Percentiles rank a stretch among this genome's conserved stretches.
Evolutionary conservation across 2,888 invertebrate species (phyloP).

Genomic region (Melanchra persicariae): DNA sequence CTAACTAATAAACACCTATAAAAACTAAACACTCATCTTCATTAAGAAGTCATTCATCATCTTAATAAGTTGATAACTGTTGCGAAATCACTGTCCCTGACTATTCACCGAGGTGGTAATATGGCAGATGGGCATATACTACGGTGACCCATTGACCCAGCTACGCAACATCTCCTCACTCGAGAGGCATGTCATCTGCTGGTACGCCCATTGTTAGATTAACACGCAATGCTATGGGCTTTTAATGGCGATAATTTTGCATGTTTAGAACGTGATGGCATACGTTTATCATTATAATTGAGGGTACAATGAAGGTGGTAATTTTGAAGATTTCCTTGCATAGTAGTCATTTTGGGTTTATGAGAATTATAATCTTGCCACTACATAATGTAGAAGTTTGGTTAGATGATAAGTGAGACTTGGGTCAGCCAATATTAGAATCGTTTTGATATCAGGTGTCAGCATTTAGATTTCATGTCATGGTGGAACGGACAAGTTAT

Average conservation of each 20-base stretch:
- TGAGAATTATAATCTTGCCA: background rate
- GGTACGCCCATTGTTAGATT: conserved; percentile 34
- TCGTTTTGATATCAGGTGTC: too few relatives aligned
- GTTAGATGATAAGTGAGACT: background rate
- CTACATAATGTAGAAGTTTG: background rate
- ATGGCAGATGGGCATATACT: conserved; percentile 19
- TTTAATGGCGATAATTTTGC: conserved; percentile 39
- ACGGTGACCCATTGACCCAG: conserved; percentile 54
- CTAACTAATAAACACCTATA: too few relatives aligned
- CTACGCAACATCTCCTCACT: conserved; percentile 35
- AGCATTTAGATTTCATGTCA: too few relatives aligned
- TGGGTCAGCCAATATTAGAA: background rate
- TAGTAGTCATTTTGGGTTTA: background rate
- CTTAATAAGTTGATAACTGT: background rate
- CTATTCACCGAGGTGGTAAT: conserved; percentile 7
- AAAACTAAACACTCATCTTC: background rate
- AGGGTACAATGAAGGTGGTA: background rate
- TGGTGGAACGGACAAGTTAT: too few relatives aligned
- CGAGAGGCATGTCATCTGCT: conserved; percentile 14
- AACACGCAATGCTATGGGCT: conserved; percentile 38
- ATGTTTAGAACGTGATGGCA: background rate
- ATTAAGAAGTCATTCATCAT: background rate
- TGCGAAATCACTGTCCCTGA: conserved; percentile 14
- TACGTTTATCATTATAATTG: conserved; percentile 15
- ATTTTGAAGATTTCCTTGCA: background rate